Percentiles rank a stretch among this genome's conserved stretches.
These are phyloP conservation scores for Drosophila eohydei DNA, from an alignment of 2,888 invertebrate genomes.

Conservation along the genomic window DNA sequence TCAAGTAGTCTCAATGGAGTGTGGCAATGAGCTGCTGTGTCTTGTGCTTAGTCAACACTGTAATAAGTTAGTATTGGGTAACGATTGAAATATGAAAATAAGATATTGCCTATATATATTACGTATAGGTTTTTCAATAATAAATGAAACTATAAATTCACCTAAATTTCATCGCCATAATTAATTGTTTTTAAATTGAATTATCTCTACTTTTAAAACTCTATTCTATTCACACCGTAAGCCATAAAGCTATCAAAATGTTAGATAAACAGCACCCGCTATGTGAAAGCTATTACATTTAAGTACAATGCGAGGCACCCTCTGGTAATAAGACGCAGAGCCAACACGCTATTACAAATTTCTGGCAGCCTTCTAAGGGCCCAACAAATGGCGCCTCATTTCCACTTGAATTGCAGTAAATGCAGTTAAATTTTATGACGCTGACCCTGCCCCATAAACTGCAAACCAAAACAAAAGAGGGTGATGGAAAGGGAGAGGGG, in stretches of 20 bases:
- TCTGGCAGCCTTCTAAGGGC: conserved; percentile 36
- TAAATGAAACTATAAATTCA: not conserved
- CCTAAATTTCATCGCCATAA: not conserved
- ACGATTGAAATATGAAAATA: not conserved
- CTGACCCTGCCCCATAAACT: conserved; percentile 61
- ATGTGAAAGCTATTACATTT: conserved; percentile 5
- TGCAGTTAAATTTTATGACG: conserved; percentile 70
- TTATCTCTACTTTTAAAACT: too few species aligned
- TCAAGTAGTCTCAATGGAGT: conserved; percentile 29
- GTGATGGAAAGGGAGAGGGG: not conserved
- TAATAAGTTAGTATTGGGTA: not conserved
- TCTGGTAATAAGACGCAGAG: conserved; percentile 5
- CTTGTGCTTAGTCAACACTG: not conserved
- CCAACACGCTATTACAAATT: conserved; percentile 40
- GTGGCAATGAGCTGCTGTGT: conserved; percentile 21
- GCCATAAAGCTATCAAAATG: conserved; percentile 7
- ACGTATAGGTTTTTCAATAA: too few species aligned
- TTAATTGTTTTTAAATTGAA: not conserved
- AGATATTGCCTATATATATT: too few species aligned
- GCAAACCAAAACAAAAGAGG: conserved; percentile 11
- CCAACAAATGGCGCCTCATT: conserved; percentile 64
- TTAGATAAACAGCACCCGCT: not conserved
- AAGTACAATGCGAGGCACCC: conserved; percentile 11
- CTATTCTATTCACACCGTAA: not conserved
- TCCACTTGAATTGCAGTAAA: conserved; percentile 59